phyloP scores from a whole-genome alignment of 37 sponge, comb jelly and placozoan species.

The Chondrosia reniformis region DNA sequence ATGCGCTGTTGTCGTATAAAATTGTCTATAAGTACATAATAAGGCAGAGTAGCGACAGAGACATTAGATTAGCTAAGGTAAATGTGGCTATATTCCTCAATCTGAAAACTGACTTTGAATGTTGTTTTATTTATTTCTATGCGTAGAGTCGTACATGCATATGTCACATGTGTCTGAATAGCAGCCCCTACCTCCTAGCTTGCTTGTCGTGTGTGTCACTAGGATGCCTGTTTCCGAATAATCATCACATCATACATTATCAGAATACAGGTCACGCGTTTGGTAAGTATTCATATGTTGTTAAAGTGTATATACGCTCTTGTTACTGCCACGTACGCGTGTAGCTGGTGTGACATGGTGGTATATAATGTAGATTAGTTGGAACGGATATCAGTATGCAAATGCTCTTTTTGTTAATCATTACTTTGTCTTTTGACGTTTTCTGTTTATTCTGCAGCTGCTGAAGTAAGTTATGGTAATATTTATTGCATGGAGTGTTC shows the following conservation, averaged over 20 bases:
- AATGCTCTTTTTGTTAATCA: no score
- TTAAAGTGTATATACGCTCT: no score
- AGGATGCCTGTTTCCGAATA: constrained; percentile 74
- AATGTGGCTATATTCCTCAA: no score
- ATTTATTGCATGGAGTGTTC: constrained; percentile 76
- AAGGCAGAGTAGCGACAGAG: constrained; percentile 38
- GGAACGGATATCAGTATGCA: no score
- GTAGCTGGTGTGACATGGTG: no score
- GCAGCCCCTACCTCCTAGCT: constrained; percentile 55
- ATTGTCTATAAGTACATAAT: constrained; percentile 83
- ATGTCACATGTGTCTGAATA: constrained; percentile 65
- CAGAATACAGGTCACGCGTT: constrained; percentile 56
- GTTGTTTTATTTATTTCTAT: no score
- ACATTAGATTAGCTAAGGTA: constrained; percentile 74
- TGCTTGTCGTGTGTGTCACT: constrained; percentile 90
- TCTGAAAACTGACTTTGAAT: no score
- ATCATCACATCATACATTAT: constrained; percentile 64
- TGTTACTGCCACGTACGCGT: no score
- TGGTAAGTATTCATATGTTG: constrained; percentile 37
- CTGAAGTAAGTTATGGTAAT: constrained; percentile 78
- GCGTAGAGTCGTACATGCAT: constrained; percentile 59
- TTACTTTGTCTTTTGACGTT: no score
- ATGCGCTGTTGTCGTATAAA: constrained; percentile 57
- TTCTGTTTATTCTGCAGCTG: constrained; percentile 49
- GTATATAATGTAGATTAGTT: no score